Evolutionary conservation across 2,797 vertebrate genomes (phyloP), one percentile per base, ranked within the genome.

Genomic region (Spea hammondii): DNA sequence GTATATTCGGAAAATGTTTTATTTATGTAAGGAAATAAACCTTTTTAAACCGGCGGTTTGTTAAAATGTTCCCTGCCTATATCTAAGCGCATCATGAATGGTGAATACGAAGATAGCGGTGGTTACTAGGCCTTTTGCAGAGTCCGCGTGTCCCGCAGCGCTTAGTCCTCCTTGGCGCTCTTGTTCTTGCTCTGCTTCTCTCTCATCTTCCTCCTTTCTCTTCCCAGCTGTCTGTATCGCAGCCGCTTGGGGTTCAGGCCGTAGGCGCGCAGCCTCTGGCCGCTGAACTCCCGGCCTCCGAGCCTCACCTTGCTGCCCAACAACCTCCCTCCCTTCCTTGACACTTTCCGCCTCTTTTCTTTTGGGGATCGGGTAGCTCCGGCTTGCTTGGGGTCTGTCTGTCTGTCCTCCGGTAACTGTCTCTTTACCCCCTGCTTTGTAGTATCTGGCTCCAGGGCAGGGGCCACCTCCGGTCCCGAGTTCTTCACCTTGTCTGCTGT

Each of bases 231-330:
- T 76, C 90, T 93, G 88, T 93, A 95, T 82, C 89, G 91, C 65
- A 97, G 84, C 74, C 91, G 91, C 84, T 94, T 95, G 45, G 96
- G 93, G 84, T 98, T 96, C 70, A 98, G 91, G 4, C 96, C 95
- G 0, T 95, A 98, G 0, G 96, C 96, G 84, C 89, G 91, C 72
- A 98, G 89, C 84, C 95, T 91, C 85, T 94, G 91, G 57, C 88
- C 85, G 68, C 92, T 96, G 88, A 98, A 97, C 77, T 94, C 92
- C 0, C 51, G 84, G 6, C 94, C 93, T 0, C 93, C 92, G 4
- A 97, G 87, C 2, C 82, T 92, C 82, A 96, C 89, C 0, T 88
- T 88, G 1, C 75, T 57, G 7, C 84, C 72, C 80, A 89, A 83
- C 3, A 82, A 2, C 4, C 84, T 70, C 0, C 85, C 90, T 2